Base-by-base conservation (phyloP, 2,797 vertebrate species). In the Chromobotia macracanthus region DNA sequence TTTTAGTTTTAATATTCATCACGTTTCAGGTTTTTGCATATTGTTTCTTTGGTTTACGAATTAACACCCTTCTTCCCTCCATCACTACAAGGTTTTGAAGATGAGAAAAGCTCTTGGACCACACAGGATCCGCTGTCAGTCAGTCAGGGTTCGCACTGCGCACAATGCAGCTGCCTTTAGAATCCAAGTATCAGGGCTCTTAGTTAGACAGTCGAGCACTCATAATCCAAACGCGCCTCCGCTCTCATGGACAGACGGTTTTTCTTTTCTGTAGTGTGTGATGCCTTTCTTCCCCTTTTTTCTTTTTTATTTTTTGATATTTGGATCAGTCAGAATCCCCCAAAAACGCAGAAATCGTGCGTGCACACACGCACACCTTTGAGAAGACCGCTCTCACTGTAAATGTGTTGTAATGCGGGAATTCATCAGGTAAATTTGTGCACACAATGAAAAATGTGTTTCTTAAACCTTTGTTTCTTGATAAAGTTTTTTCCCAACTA, bases 111-210 rank as follows among this genome's bases (percentile, higher is more conserved):
- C 75, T 65, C 64, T 89, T 89, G 89, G 90, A 76, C 82, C 85
- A 89, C 79, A 81, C 90, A 87, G 86, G 86, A 93, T 79, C 86
- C 90, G 87, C 80, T 86, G 53, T 86, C 92, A 94, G 93, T 88
- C 84, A 96, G 95, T 85, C 88, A 96, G 95, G 95, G 94, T 80
- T 80, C 78, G 92, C 92, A 91, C 95, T 96, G 96, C 95, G 95
- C 95, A 96, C 95, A 97, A 97, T 97, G 96, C 96, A 96, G 96
- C 91, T 91, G 92, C 93, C 88, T 73, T 89, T 96, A 97, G 95
- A 94, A 90, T 87, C 92, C 92, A 91, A 96, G 93, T 93, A 88
- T 80, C 92, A 92, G 96, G 95, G 90, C 89, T 90, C 90, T 91
- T 93, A 97, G 96, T 84, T 87, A 97, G 95, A 92, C 85, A 94